These are phyloP conservation scores for Nebria brevicollis DNA, from an alignment of 2,888 invertebrate species.

Conservation along the genomic window DNA sequence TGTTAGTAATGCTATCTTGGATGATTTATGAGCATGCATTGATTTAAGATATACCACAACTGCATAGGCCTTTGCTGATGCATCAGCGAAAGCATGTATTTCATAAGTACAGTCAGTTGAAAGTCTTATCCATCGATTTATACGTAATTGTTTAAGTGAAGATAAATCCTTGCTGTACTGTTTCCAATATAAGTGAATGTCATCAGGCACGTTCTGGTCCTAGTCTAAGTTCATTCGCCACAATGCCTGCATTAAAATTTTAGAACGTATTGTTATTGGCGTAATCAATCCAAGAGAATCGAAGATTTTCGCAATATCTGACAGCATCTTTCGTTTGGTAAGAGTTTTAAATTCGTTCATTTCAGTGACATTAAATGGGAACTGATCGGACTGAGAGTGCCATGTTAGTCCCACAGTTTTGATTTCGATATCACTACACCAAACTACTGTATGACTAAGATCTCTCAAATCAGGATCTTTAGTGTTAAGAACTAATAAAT, in stretches of 20 bases:
- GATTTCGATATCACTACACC: neutral
- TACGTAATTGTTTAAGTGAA: too few species aligned
- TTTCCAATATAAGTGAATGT: constrained; percentile 20
- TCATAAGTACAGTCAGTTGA: too few species aligned
- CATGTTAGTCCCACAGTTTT: constrained; percentile 33
- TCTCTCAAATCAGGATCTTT: neutral
- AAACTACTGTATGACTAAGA: neutral
- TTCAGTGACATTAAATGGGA: constrained; percentile 29
- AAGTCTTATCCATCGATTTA: too few species aligned
- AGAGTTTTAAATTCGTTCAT: constrained; percentile 23
- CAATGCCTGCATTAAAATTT: constrained; percentile 50
- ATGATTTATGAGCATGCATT: too few species aligned
- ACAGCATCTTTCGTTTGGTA: constrained; percentile 48
- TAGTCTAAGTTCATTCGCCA: constrained; percentile 49
- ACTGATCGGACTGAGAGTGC: constrained; percentile 19
- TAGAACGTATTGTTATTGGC: constrained; percentile 49
- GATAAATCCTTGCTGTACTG: neutral
- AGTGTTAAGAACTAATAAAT: neutral
- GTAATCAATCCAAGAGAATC: constrained; percentile 50
- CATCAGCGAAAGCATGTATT: too few species aligned
- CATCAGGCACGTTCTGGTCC: constrained; percentile 49
- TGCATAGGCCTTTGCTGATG: too few species aligned
- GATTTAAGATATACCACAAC: too few species aligned
- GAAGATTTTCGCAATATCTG: constrained; percentile 49
- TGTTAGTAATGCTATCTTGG: too few species aligned